A percentile compares a stretch with the other conserved stretches of the same genome.
Conservation (phyloP, 2,888 invertebrate species). For the Himalopsyche tibetana region DNA sequence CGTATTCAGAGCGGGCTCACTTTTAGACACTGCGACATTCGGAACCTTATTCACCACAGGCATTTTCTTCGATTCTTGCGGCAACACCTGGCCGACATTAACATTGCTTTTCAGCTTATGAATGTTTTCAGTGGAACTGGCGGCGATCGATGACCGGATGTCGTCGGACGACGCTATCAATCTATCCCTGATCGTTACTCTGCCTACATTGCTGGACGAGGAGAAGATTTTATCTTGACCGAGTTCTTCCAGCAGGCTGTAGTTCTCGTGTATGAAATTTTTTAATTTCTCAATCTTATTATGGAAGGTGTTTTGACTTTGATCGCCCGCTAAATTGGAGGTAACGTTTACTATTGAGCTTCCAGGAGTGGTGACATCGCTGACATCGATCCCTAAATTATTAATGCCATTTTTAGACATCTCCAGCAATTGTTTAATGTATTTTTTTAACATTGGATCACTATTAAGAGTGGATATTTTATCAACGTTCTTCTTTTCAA, state of each 20-base stretch:
- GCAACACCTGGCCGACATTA: slow-evolving; percentile 24
- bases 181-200: not conserved
- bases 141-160: not conserved
- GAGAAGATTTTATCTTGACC: slow-evolving; percentile 48
- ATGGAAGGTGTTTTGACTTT: not conserved
- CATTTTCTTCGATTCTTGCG: not conserved
- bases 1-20: not conserved
- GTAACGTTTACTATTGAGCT: slow-evolving; percentile 74
- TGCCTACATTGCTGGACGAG: not conserved
- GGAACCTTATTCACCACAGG: not conserved
- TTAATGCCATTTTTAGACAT: slow-evolving; percentile 72
- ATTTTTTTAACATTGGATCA: slow-evolving; percentile 71
- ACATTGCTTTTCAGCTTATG: not conserved
- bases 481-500: not conserved
- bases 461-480: not conserved
- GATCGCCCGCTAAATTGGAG: slow-evolving; percentile 68
- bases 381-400: slow-evolving; percentile 73
- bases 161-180: slow-evolving; percentile 17
- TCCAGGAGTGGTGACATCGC: slow-evolving; percentile 73
- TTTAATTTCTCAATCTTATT: slow-evolving; percentile 59
- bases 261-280: slow-evolving; percentile 59
- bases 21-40: not conserved
- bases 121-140: not conserved
- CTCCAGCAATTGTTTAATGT: slow-evolving; percentile 72
- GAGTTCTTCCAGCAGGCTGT: slow-evolving; percentile 57